Base-by-base conservation (phyloP, 1,140 invertebrate species). In the Diuraphis noxia region DNA sequence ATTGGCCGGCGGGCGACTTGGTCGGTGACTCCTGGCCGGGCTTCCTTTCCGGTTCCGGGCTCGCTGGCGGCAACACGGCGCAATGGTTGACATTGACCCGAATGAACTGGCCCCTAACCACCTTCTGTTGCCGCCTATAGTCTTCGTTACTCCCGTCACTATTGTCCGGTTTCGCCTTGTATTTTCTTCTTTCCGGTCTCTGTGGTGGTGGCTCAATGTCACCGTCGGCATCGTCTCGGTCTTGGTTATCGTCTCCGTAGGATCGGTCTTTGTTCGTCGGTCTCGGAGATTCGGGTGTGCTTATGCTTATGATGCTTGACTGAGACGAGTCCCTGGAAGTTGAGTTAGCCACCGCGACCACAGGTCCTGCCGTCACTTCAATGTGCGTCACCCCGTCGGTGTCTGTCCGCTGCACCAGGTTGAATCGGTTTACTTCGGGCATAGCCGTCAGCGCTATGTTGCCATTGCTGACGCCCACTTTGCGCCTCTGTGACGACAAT, bases 271-370 rank as follows among this genome's bases (percentile, higher is more conserved):
- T 36, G 23, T 8, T 6, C 21, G 36, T 6, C 43, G 91, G 43
- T 34, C 30, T 91, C 30, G 56, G 41, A 34, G 52, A 90, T 38
- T 93, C 93, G 0, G 93, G 93, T 1, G 93, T 93, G 43, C 92
- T 93, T 36, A 93, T 93, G 84, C 93, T 93, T 46, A 93, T 93
- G 43, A 93, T 93, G 88, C 92, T 93, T 23, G 92, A 93, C 36
- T 93, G 89, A 52, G 92, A 56, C 36, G 84, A n/a, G 63, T 92
- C 91, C 40, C 52, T 87, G 36, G 25, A 41, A 23, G 38, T 17
- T 25, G 36, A 30, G 10, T 30, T 41, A 9, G 79, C 46, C 36
- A 81, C 38, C 23, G 89, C 23, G 25, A 40, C 91, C 10, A 56
- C 79, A 17, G 56, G 79, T 10, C 86, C 92, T n/a, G 89, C 38